These are phyloP conservation scores for Toxotes jaculatrix DNA, from an alignment of 2,113 vertebrate genomes.

Conservation along the genomic window DNA sequence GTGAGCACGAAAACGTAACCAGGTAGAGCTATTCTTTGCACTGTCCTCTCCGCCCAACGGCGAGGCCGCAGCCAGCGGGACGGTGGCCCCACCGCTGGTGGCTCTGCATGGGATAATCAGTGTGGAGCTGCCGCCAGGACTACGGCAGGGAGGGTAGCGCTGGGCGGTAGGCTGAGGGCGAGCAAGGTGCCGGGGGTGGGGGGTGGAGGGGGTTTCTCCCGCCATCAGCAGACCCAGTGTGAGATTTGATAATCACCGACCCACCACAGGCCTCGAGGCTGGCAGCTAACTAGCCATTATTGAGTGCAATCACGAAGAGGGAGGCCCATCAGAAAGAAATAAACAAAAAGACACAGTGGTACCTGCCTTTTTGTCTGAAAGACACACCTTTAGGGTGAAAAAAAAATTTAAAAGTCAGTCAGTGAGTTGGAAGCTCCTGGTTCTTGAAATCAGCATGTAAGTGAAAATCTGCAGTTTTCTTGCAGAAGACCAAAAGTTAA, in stretches of 20 bases:
- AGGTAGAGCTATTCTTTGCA: slow-evolving; percentile 61
- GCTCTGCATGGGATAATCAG: slow-evolving; percentile 72
- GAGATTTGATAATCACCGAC: slow-evolving; percentile 66
- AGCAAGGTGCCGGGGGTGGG: slow-evolving; percentile 51
- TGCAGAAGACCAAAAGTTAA: background rate
- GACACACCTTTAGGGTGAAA: slow-evolving; percentile 13
- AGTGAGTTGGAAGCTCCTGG: slow-evolving; percentile 9
- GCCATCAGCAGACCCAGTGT: slow-evolving; percentile 67
- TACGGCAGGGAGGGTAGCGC: background rate
- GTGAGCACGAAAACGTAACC: slow-evolving; percentile 51
- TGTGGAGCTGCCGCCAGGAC: slow-evolving; percentile 28
- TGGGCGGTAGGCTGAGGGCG: slow-evolving; percentile 17
- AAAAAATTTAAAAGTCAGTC: slow-evolving; percentile 21
- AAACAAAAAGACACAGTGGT: slow-evolving; percentile 59
- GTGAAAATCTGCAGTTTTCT: background rate
- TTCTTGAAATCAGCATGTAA: background rate
- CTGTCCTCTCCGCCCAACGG: slow-evolving; percentile 8
- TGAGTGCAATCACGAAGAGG: slow-evolving; percentile 76
- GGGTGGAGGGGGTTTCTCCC: slow-evolving; percentile 32
- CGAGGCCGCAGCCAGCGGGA: slow-evolving; percentile 38
- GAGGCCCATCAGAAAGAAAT: slow-evolving; percentile 36
- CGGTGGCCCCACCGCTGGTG: slow-evolving; percentile 1
- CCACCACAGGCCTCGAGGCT: slow-evolving; percentile 29
- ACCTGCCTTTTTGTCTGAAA: slow-evolving; percentile 12
- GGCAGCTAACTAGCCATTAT: slow-evolving; percentile 62